A percentile compares a stretch with the other conserved stretches of the same genome.
phyloP scores from a whole-genome alignment of 2,113 vertebrate genomes.

The Corydoras sp. region DNA sequence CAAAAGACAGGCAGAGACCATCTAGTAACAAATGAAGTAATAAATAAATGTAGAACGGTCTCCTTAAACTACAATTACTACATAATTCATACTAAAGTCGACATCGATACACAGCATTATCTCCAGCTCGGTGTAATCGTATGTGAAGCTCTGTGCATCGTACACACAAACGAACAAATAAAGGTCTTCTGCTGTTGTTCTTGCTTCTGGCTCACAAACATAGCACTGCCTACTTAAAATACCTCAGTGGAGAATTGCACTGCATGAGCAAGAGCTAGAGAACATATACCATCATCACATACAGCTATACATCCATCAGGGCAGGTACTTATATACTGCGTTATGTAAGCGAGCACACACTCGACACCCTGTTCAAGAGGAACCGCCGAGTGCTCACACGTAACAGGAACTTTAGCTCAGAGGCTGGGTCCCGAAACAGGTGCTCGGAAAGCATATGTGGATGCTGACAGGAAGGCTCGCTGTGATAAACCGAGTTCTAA shows the following conservation, averaged over 20 bases:
- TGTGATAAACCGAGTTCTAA: constrained; percentile 30
- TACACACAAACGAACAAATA: constrained; percentile 25
- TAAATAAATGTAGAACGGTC: too few relatives aligned
- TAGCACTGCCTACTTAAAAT: constrained; percentile 21
- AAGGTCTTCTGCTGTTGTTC: constrained; percentile 5
- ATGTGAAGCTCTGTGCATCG: constrained; percentile 15
- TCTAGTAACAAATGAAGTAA: too few relatives aligned
- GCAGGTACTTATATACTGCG: not conserved
- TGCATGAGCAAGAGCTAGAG: constrained; percentile 9
- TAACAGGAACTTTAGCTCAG: too few relatives aligned
- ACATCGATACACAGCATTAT: too few relatives aligned
- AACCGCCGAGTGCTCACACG: not conserved
- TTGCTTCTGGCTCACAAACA: not conserved
- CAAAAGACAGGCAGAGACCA: too few relatives aligned
- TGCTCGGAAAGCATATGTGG: constrained; percentile 3
- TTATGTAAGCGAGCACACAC: not conserved
- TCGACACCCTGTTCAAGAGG: not conserved
- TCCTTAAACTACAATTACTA: too few relatives aligned
- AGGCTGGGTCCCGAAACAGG: not conserved
- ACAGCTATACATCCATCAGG: not conserved
- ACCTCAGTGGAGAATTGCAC: constrained; percentile 14
- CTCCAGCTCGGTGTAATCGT: constrained; percentile 13
- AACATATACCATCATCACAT: not conserved
- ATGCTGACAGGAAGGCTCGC: constrained; percentile 5
- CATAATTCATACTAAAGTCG: too few relatives aligned